Evolutionary conservation across 2,888 invertebrate species (phyloP), one percentile per base, ranked within the genome.

Genomic region (Diloba caeruleocephala): DNA sequence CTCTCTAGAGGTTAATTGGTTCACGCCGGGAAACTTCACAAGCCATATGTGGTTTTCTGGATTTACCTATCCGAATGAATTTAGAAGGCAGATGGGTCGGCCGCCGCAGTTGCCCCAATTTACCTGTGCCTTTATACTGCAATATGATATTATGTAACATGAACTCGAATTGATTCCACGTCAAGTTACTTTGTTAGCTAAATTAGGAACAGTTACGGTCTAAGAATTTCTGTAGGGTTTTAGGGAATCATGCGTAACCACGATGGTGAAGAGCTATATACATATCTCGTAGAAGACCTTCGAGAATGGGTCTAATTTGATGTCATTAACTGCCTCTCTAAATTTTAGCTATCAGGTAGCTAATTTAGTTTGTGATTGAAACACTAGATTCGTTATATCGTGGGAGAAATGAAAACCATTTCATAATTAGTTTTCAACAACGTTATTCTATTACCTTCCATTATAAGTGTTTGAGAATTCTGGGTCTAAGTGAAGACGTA

Each of bases 21-120:
- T 76, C 76, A 77, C 74, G 71, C 72, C 73, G 69, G 78, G 77
- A 67, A 87, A 87, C 78, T 87, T 87, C 74, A 76, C 80, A 79
- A 82, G 82, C 82, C 82, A 78, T 89, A 83, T 87, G 87, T 74
- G 85, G 88, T 84, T 85, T 80, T 75, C 81, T 76, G 81, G 84
- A 81, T 84, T 81, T 77, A 78, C 76, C 82, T 75, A 72, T 79
- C 78, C 76, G 71, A 67, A 74, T 54, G 67, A 76, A 79, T 78
- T 79, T 78, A 56, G 79, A 68, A 70, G 71, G 78, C 78, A 78
- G 78, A 65, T 72, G 66, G 74, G 71, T 69, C 61, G 58, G 50
- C 23, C 44, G 46, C 53, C 61, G 46, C 49, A 33, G 52, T 57
- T 56, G 54, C 48, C 68, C 74, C 75, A 76, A 81, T 78, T 78